A percentile compares a stretch with the other conserved stretches of the same genome.
These are phyloP conservation scores for Chaenocephalus aceratus DNA, from an alignment of 2,113 vertebrate species.

Conservation along the genomic window DNA sequence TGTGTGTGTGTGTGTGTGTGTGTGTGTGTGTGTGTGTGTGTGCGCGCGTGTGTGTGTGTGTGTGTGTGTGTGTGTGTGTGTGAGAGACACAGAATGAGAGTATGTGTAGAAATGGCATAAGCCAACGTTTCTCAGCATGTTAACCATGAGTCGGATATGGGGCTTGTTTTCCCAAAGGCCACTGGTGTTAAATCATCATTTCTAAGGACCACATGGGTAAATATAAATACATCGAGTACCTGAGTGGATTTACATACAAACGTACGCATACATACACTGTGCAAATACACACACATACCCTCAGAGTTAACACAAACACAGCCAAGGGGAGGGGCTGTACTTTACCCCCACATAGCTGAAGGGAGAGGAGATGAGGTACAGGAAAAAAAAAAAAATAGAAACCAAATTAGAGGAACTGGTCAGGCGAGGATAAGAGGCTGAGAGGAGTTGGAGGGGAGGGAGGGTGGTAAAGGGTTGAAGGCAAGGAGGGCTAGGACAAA, in stretches of 20 bases:
- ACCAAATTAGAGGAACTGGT: conserved; percentile 82
- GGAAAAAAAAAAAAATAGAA: conserved; percentile 72
- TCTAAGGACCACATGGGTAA: conserved; percentile 30
- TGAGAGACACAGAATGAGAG: not conserved
- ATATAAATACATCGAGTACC: conserved; percentile 54
- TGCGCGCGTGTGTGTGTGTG: not conserved
- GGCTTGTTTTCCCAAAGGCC: conserved; percentile 54
- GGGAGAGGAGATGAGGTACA: conserved; percentile 72
- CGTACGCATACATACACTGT: conserved; percentile 12
- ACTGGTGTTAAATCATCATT: conserved; percentile 65
- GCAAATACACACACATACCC: conserved; percentile 27
- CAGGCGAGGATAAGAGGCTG: conserved; percentile 73
- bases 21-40: not conserved
- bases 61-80: conserved; percentile 11
- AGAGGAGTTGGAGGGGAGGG: conserved; percentile 49
- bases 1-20: conserved; percentile 15
- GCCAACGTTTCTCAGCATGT: conserved; percentile 31
- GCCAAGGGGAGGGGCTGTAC: conserved; percentile 53
- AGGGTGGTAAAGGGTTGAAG: conserved; percentile 27
- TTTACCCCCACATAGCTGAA: conserved; percentile 71
- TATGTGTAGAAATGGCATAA: conserved; percentile 31
- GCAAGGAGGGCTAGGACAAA: conserved; percentile 72
- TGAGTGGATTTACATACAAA: conserved; percentile 69
- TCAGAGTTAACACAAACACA: conserved; percentile 64
- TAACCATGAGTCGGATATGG: conserved; percentile 18